These are phyloP conservation scores for Tragelaphus strepsiceros DNA, from an alignment of 2,113 vertebrate species.

Conservation along the genomic window DNA sequence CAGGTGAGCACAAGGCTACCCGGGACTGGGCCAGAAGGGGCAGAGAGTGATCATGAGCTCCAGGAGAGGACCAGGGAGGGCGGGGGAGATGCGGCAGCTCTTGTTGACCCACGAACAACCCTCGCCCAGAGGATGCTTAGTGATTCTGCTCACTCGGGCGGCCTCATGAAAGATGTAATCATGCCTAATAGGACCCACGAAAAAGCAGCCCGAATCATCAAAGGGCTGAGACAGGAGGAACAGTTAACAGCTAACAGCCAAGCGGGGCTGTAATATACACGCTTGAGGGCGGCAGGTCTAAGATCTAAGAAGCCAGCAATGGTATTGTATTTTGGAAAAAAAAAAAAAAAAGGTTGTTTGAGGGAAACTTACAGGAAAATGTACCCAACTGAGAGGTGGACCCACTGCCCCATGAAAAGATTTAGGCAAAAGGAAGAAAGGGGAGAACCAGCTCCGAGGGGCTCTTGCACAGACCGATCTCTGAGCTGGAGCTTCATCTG, in stretches of 20 bases:
- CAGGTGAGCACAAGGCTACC: not conserved
- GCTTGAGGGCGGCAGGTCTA: not conserved
- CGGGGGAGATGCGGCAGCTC: not conserved
- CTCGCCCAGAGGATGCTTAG: not conserved
- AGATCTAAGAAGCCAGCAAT: not conserved
- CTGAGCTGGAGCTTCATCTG: not conserved
- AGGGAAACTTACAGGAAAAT: not conserved
- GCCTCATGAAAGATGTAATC: not conserved
- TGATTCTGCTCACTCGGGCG: not conserved
- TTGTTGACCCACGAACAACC: not conserved
- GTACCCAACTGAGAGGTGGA: not conserved
- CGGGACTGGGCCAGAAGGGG: not conserved
- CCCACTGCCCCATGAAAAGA: not conserved
- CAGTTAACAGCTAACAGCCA: rapidly evolving
- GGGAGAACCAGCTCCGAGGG: rapidly evolving
- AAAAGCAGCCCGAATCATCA: not conserved
- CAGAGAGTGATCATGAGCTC: not conserved
- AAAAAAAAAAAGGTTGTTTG: not conserved
- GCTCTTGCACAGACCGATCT: rapidly evolving
- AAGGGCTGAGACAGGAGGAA: not conserved
- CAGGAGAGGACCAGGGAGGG: no score
- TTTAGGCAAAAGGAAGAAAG: not conserved
- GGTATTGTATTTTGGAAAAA: not conserved
- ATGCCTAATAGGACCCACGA: rapidly evolving
- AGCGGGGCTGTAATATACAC: not conserved